Evolutionary conservation across 2,113 vertebrate genomes (phyloP).

Genomic region (Marmota flaviventris): DNA sequence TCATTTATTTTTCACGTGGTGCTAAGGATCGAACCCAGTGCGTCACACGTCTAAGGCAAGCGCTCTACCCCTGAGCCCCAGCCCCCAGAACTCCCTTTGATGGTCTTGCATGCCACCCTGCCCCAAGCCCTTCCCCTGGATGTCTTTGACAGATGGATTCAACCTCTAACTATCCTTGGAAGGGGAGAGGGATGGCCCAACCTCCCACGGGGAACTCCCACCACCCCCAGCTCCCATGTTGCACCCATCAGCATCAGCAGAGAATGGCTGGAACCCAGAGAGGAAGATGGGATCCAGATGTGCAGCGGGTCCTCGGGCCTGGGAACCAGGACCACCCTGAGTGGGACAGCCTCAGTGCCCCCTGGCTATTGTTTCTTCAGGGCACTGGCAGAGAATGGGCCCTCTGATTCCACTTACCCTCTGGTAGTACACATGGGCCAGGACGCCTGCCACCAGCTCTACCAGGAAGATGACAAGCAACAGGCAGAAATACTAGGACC

Average conservation of each 20-base stretch:
- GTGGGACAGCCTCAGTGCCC: background rate
- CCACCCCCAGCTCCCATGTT: background rate
- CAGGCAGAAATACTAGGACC: conserved; percentile 90
- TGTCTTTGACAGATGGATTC: background rate
- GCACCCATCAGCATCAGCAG: background rate
- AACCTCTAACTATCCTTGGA: background rate
- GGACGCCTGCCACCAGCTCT: conserved; percentile 92
- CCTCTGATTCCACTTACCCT: conserved; percentile 86
- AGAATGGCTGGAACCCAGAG: fast-evolving
- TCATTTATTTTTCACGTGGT: too few species aligned
- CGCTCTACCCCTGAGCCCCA: too few species aligned
- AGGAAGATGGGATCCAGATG: background rate
- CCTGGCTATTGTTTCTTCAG: fast-evolving
- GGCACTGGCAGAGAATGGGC: fast-evolving
- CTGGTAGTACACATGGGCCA: conserved; percentile 94
- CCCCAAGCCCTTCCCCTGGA: background rate
- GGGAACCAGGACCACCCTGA: background rate
- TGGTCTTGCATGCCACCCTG: fast-evolving
- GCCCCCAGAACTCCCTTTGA: background rate
- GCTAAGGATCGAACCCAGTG: too few species aligned
- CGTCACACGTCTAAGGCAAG: too few species aligned
- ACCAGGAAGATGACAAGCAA: conserved; percentile 92
- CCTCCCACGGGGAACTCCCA: background rate
- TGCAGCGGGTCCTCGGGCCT: background rate
- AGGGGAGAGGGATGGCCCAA: background rate